Percentiles rank a stretch among this genome's conserved stretches.
Evolutionary conservation across 2,888 invertebrate genomes (phyloP).

Genomic region (Caenorhabditis wallacei): DNA sequence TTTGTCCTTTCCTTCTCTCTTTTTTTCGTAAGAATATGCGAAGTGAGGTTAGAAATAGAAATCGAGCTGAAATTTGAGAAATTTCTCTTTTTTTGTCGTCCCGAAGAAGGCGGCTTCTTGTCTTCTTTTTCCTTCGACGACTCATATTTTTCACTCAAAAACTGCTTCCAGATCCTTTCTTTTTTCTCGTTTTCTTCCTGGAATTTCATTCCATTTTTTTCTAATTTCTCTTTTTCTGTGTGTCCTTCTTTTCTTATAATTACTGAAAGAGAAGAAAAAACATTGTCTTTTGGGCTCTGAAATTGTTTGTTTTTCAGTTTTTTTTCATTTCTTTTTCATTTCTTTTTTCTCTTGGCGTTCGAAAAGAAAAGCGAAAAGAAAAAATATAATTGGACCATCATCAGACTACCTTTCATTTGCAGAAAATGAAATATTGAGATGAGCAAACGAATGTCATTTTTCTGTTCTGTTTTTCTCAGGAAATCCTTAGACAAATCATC

Average conservation of each 20-base stretch:
- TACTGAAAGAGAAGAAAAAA: background rate
- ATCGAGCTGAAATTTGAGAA: slow-evolving; percentile 63
- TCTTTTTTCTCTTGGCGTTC: slow-evolving; percentile 1
- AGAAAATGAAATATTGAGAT: slow-evolving; percentile 2
- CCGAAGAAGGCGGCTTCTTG: background rate
- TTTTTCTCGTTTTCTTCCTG: slow-evolving; percentile 11
- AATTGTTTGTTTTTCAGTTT: slow-evolving; percentile 22
- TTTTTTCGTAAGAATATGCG: slow-evolving; percentile 18
- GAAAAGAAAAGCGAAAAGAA: background rate
- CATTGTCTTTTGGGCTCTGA: slow-evolving; percentile 27
- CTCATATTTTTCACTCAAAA: slow-evolving; percentile 41
- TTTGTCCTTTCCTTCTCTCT: slow-evolving; percentile 13
- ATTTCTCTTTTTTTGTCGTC: slow-evolving; percentile 15
- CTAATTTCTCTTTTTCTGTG: slow-evolving; percentile 30
- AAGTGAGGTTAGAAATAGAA: slow-evolving; percentile 36
- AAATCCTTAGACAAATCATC: background rate
- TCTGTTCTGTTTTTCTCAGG: background rate
- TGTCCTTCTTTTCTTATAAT: slow-evolving; percentile 6
- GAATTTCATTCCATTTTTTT: slow-evolving; percentile 29
- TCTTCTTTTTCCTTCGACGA: slow-evolving; percentile 14
- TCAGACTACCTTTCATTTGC: slow-evolving; percentile 27
- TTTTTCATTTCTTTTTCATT: background rate
- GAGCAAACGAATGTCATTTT: background rate
- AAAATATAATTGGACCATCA: slow-evolving; percentile 28
- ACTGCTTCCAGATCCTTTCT: background rate